These are phyloP conservation scores for Caerostris darwini DNA, from an alignment of 1,140 invertebrate species.

Conservation along the genomic window DNA sequence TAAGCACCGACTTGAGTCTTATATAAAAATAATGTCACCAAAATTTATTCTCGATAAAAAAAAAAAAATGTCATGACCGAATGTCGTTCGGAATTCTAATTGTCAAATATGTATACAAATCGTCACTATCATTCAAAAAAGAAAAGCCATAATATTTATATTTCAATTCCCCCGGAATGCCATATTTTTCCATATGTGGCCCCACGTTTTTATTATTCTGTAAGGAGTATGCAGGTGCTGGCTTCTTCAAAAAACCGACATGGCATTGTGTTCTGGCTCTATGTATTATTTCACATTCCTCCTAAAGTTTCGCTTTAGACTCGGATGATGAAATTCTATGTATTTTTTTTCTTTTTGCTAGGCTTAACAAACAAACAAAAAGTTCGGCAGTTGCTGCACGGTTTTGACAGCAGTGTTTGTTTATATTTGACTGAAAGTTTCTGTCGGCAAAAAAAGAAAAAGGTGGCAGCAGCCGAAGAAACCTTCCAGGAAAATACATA, in stretches of 20 bases:
- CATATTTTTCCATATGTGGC: neutral
- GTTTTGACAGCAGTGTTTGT: conserved; percentile 26
- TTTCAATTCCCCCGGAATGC: neutral
- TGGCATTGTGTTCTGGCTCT: neutral
- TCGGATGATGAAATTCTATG: too few species aligned
- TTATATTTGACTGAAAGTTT: conserved; percentile 46
- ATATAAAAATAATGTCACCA: too few species aligned
- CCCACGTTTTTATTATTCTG: neutral
- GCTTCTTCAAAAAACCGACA: neutral
- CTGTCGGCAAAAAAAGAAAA: neutral
- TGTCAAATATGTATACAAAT: too few species aligned
- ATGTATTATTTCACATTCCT: neutral
- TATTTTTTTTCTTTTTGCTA: neutral
- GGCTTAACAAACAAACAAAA: neutral
- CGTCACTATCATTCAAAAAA: too few species aligned
- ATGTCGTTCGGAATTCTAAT: too few species aligned
- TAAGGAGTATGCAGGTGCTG: neutral
- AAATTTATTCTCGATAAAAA: too few species aligned
- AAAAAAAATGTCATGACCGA: too few species aligned
- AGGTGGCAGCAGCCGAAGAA: neutral
- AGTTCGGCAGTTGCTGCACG: neutral
- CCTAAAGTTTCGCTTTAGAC: neutral
- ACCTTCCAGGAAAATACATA: neutral
- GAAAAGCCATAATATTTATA: neutral
- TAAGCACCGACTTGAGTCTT: too few species aligned